Evolutionary conservation across 2,797 vertebrate genomes (phyloP), one percentile per base, ranked within the genome.

Genomic region (Tiaroga cobitis): DNA sequence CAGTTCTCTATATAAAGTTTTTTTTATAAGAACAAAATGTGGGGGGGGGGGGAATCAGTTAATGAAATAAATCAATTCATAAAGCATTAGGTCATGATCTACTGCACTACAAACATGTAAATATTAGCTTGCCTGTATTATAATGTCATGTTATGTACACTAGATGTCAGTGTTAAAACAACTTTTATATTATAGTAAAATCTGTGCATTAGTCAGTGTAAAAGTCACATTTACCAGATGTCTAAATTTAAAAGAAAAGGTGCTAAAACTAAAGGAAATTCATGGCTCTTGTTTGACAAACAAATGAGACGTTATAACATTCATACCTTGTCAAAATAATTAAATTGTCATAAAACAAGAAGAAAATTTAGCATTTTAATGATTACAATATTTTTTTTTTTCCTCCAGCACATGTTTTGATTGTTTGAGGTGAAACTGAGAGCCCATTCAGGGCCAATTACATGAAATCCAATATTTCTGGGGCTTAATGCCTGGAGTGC

Each of bases 151-250:
- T 7, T 39, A 8, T 54, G 54, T 9, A 85, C 93, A 89, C 84
- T 72, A 93, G 92, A 41, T 91, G 92, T 88, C 92, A 26, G 86
- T 76, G 75, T 78, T 86, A 63, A 80, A 80, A 37, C 63, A n/a
- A 9, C 11, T 68, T 68, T 49, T 43, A 24, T 46, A 21, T 3
- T 79, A 37, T 5, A 37, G 37, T 37, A 6, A 63, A 79, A 51
- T 2, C 1, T 74, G 16, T 51, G 72, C 16, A 26, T 49, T 73
- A 3, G 15, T 51, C 16, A 74, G 26, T 4, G 5, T 76, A 19
- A 46, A 46, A 26, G 21, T 26, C 13, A 5, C 34, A 77, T 63
- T 29, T 7, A 26, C 21, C 16, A 5, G 13, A 8, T 39, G 24
- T 78, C 16, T 29, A 41, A 63, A 63, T 56, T 29, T 10, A 49